Base-by-base conservation (phyloP, 2,113 vertebrate genomes). In the Callopanchax toddi region DNA sequence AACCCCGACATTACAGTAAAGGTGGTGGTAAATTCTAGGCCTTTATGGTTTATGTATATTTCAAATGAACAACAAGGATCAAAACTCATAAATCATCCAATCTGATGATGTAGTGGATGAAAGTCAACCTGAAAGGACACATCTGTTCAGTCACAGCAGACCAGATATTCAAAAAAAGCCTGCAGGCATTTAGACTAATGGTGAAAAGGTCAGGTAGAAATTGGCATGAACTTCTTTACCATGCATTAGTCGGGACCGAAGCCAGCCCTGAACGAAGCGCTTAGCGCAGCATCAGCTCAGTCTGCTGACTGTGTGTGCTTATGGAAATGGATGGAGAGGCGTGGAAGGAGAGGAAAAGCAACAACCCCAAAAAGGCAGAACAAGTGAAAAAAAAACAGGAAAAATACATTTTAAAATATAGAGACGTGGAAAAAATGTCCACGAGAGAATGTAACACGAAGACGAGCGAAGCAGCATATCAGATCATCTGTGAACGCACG, bases 151-250 rank as follows among this genome's bases (percentile, higher is more conserved):
- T 0, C 20, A 56, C 15, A 15, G 40, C 37, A 36, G 16, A 39
- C 7, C 46, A 37, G n/a, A 45, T 21, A 46, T 73, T 66, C 48
- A 51, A 62, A 65, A 37, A 37, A 63, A 34, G 26, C 52, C 12
- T 0, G 13, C 18, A 40, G 65, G 73, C 68, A 74, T 62, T 17
- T 62, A 62, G 45, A 26, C 57, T 49, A 54, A 50, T 6, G 11
- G 53, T 56, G 45, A 55, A 70, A 77, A 78, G 76, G 83, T 80
- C 82, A 74, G 68, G 76, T 57, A 56, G 36, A 83, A 82, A 74
- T 56, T 61, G 69, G 50, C 22, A 23, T 46, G 55, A 51, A 65
- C 17, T 80, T 81, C 72, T 86, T 88, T 71, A 77, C 57, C 74
- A 67, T 78, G 71, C 74, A 76, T 81, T 76, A 77, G 79, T 22